A percentile compares a stretch with the other conserved stretches of the same genome.
Evolutionary conservation across 2,113 vertebrate species (phyloP).

Genomic region (Labeo rohita): DNA sequence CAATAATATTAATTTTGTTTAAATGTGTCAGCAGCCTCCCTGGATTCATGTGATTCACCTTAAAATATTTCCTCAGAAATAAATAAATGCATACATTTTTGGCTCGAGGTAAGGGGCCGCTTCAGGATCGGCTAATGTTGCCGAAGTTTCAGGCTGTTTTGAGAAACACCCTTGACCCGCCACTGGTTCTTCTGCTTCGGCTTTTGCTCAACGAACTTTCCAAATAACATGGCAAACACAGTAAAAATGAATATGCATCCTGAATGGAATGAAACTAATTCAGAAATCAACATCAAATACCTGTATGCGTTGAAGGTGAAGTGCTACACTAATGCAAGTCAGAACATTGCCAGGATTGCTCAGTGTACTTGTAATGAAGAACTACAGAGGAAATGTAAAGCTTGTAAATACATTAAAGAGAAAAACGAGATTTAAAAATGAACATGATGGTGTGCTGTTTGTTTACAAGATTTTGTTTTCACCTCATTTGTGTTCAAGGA

Average conservation of each 20-base stretch:
- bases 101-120: constrained; percentile 67
- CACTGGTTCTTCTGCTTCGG: constrained; percentile 82
- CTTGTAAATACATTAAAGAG: constrained; percentile 98
- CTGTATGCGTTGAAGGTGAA: constrained; percentile 51
- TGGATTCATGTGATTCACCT: constrained; percentile 73
- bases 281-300: constrained; percentile 49
- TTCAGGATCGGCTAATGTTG: constrained; percentile 57
- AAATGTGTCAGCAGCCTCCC: constrained; percentile 69
- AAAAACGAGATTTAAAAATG: constrained; percentile 27
- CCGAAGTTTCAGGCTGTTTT: constrained; percentile 65
- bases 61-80: constrained; percentile 61
- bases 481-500: too few species aligned
- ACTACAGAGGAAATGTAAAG: constrained; percentile 91
- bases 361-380: constrained; percentile 87
- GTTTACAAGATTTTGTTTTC: not conserved
- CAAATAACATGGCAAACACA: constrained; percentile 72
- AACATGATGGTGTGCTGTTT: not conserved
- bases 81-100: constrained; percentile 65
- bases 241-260: constrained; percentile 62
- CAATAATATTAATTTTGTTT: constrained; percentile 77
- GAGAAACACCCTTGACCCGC: constrained; percentile 49
- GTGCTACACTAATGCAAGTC: constrained; percentile 72
- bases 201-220: constrained; percentile 79
- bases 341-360: constrained; percentile 70
- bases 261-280: constrained; percentile 63